These are phyloP conservation scores for Lepidochitona cinerea DNA, from an alignment of 2,888 invertebrate genomes.

Conservation along the genomic window DNA sequence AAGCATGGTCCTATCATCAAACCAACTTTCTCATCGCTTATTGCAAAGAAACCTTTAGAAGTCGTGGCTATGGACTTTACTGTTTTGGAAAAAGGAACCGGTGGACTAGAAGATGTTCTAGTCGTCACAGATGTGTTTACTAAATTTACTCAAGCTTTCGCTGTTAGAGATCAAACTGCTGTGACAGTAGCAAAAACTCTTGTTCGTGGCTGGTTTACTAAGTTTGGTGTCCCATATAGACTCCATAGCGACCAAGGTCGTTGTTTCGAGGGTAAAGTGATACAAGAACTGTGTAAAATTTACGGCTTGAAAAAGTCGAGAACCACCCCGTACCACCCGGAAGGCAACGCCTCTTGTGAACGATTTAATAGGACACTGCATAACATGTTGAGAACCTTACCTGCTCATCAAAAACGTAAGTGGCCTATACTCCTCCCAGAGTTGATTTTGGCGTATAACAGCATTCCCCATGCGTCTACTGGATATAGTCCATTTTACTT, in stretches of 20 bases:
- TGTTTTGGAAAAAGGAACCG: conserved; percentile 23
- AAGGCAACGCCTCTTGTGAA: conserved; percentile 10
- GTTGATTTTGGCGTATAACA: not conserved
- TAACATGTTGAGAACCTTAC: not conserved
- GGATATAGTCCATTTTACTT: not conserved
- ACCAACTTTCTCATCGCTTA: conserved; percentile 17
- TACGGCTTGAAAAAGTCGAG: not conserved
- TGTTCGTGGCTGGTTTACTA: conserved; percentile 11
- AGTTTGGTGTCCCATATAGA: conserved; percentile 14
- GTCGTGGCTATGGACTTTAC: conserved; percentile 40
- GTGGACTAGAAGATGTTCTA: conserved; percentile 36
- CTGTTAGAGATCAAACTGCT: conserved; percentile 14
- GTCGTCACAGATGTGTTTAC: conserved; percentile 32
- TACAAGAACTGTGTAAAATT: conserved; percentile 7
- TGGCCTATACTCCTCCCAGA: conserved; percentile 5
- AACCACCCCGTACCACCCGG: conserved; percentile 10
- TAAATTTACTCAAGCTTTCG: conserved; percentile 13
- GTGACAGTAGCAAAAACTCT: conserved; percentile 3
- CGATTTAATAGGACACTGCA: conserved; percentile 11
- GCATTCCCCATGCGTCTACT: not conserved
- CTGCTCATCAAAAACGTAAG: not conserved
- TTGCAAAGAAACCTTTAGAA: conserved; percentile 31
- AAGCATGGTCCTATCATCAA: conserved; percentile 15
- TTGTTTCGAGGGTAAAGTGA: conserved; percentile 5
- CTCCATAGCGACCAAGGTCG: conserved; percentile 13